Evolutionary conservation across 2,113 vertebrate species (phyloP).

Genomic region (Thamnaconus septentrionalis): DNA sequence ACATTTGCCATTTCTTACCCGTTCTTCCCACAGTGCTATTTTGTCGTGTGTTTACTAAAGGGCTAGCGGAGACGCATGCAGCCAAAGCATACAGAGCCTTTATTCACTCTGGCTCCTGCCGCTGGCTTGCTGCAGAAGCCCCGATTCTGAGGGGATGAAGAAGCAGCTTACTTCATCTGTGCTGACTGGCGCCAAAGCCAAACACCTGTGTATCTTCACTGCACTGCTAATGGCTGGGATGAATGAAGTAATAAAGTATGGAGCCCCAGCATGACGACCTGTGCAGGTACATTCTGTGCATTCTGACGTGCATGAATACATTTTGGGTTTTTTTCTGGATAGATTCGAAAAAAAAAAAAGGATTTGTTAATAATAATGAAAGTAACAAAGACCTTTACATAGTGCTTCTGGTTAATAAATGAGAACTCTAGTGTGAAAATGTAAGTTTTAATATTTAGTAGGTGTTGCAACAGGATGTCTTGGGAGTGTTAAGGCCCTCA

Average conservation of each 20-base stretch:
- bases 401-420: too few species aligned
- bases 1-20: slow-evolving; percentile 33
- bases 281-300: too few species aligned
- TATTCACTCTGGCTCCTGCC: slow-evolving; percentile 61
- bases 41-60: slow-evolving; percentile 54
- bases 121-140: slow-evolving; percentile 41
- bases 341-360: too few species aligned
- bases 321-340: too few species aligned
- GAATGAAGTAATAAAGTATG: too few species aligned
- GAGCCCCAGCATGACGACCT: too few species aligned
- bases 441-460: neutral
- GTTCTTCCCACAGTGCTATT: slow-evolving; percentile 52
- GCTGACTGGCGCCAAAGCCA: slow-evolving; percentile 27
- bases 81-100: slow-evolving; percentile 59
- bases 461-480: neutral
- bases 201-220: slow-evolving; percentile 37
- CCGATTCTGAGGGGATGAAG: slow-evolving; percentile 45
- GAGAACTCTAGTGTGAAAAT: too few species aligned
- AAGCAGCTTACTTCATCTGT: slow-evolving; percentile 13
- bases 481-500: neutral
- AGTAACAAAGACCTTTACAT: too few species aligned
- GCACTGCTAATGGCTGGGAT: neutral
- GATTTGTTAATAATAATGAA: too few species aligned
- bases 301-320: too few species aligned
- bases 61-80: slow-evolving; percentile 30